A percentile compares a stretch with the other conserved stretches of the same genome.
Conservation (phyloP, 37 sponge, comb jelly and placozoan genomes). For the Chondrosia reniformis region DNA sequence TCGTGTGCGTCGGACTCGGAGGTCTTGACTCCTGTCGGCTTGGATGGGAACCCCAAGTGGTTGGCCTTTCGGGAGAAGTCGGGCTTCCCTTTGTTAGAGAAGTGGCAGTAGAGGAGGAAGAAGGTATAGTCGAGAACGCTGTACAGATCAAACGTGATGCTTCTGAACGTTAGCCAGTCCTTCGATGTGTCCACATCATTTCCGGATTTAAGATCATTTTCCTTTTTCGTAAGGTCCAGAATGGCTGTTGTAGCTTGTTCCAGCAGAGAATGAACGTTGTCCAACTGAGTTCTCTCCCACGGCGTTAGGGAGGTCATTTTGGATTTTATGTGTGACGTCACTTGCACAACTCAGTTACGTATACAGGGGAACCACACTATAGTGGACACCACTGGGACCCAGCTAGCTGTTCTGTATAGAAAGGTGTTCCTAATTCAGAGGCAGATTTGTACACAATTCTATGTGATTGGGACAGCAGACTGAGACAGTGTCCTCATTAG, state of each 20-base stretch:
- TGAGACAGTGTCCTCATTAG: slow-evolving; percentile 3
- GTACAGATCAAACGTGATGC: slow-evolving; percentile 24
- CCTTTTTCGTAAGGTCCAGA: no score
- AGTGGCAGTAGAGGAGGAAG: slow-evolving; percentile 38
- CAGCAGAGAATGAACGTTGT: no score
- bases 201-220: no score
- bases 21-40: slow-evolving; percentile 21
- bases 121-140: slow-evolving; percentile 28
- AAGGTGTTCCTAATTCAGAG: background rate
- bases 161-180: slow-evolving; percentile 20
- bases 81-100: slow-evolving; percentile 26
- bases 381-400: background rate
- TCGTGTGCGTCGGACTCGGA: background rate
- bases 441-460: background rate
- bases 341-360: no score
- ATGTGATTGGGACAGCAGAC: background rate
- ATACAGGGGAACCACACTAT: background rate
- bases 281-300: background rate
- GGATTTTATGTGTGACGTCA: no score
- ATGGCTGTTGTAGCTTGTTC: no score
- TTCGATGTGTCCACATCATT: background rate
- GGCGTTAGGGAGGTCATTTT: no score
- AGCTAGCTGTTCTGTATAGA: background rate
- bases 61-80: slow-evolving; percentile 11
- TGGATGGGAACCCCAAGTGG: slow-evolving; percentile 27